phyloP scores from a whole-genome alignment of 2,888 invertebrate species.

The Dicyrtomina minuta region DNA sequence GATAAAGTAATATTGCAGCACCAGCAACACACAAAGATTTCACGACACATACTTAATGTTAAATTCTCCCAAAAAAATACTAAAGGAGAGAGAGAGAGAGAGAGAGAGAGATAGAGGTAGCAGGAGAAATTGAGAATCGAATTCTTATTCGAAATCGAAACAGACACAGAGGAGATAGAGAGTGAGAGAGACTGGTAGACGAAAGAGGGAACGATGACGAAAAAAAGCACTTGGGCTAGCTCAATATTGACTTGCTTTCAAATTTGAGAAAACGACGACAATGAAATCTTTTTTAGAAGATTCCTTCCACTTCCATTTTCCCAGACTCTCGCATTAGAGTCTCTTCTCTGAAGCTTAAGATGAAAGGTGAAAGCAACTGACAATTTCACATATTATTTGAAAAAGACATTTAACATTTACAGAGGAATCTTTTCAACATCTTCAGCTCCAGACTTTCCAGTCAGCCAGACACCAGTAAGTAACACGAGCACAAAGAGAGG shows the following conservation, averaged over 20 bases:
- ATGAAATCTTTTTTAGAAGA: constrained; percentile 2
- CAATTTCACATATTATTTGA: constrained; percentile 3
- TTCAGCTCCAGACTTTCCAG: background rate
- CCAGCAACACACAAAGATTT: background rate
- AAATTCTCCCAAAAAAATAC: no score
- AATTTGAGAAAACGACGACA: background rate
- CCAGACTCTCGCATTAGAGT: no score
- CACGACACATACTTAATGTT: background rate
- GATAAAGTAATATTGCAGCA: background rate
- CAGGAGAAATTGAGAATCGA: no score
- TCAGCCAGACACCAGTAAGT: background rate
- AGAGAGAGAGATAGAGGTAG: no score
- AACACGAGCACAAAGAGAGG: no score
- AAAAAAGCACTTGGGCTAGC: background rate
- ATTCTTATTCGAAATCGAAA: no score
- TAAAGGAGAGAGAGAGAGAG: no score
- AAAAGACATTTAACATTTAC: constrained; percentile 3
- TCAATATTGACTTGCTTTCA: constrained; percentile 4
- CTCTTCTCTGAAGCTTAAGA: no score
- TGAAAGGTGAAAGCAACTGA: background rate
- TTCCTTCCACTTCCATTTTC: background rate
- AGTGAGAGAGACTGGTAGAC: no score
- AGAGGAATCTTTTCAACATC: background rate
- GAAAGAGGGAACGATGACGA: no score
- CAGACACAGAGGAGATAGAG: no score